These are phyloP conservation scores for Cyclopterus lumpus DNA, from an alignment of 2,797 vertebrate species.

Conservation along the genomic window DNA sequence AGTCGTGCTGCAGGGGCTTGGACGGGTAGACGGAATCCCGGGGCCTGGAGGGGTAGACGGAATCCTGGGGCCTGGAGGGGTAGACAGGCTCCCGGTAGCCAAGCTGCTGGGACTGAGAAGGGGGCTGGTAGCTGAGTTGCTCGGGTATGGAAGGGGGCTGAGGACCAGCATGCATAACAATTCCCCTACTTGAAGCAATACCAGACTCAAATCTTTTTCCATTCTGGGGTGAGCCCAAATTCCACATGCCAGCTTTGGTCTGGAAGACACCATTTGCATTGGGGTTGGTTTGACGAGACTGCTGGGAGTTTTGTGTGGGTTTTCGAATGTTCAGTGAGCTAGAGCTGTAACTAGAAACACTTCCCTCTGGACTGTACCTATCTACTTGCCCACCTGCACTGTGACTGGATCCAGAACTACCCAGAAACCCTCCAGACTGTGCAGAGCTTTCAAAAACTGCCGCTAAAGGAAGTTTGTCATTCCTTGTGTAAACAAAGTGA, in stretches of 20 bases:
- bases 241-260: neutral
- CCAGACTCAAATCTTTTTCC: neutral
- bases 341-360: slow-evolving; percentile 24
- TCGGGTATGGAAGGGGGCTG: neutral
- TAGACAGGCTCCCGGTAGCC: too few relatives aligned
- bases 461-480: neutral
- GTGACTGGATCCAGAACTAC: neutral
- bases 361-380: slow-evolving; percentile 25
- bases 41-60: too few relatives aligned
- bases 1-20: neutral
- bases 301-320: neutral
- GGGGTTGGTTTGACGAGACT: neutral
- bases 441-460: neutral
- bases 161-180: neutral
- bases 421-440: neutral
- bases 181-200: neutral
- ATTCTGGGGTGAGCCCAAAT: neutral
- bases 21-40: neutral
- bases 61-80: neutral
- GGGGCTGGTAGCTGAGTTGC: too few relatives aligned
- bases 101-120: too few relatives aligned
- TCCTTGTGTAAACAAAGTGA: neutral
- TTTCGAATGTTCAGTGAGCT: rapidly evolving
- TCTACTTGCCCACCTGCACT: neutral
- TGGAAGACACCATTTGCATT: neutral